phyloP scores from a whole-genome alignment of 2,113 vertebrate species.

The Mus pahari region DNA sequence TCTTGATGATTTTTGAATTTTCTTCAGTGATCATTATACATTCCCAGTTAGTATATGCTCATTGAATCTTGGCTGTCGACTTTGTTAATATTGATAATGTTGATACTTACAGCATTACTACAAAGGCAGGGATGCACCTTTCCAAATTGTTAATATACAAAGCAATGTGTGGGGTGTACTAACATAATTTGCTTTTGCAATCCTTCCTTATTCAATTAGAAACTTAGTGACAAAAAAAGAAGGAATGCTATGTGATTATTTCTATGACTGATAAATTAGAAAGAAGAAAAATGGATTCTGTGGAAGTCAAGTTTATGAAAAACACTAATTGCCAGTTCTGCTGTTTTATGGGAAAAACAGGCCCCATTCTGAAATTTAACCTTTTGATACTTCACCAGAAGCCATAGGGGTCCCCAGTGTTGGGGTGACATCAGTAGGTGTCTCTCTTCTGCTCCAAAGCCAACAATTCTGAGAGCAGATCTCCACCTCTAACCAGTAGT shows the following conservation, averaged over 20 bases:
- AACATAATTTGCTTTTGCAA: not conserved
- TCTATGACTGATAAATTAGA: not conserved
- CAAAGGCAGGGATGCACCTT: not conserved
- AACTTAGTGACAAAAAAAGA: constrained; percentile 45
- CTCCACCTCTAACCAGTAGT: no score
- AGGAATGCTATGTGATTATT: constrained; percentile 22
- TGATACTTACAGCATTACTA: constrained; percentile 26
- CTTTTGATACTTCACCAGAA: not conserved
- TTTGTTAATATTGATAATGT: not conserved
- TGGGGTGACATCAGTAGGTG: not conserved
- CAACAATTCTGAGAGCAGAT: not conserved
- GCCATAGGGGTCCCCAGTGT: no score
- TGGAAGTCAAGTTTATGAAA: constrained; percentile 44
- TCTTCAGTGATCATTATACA: not conserved
- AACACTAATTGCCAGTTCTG: not conserved
- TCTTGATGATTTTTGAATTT: not conserved
- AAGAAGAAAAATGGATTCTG: constrained; percentile 54
- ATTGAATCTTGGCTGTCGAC: not conserved
- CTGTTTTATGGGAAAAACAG: not conserved
- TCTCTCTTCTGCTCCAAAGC: not conserved
- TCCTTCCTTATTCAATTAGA: not conserved
- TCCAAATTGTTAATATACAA: not conserved
- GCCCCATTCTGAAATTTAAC: not conserved
- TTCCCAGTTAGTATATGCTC: not conserved
- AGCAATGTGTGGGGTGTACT: constrained; percentile 29